Conservation (phyloP, 2,113 vertebrate species). For the Cyprinodon variegatus region DNA sequence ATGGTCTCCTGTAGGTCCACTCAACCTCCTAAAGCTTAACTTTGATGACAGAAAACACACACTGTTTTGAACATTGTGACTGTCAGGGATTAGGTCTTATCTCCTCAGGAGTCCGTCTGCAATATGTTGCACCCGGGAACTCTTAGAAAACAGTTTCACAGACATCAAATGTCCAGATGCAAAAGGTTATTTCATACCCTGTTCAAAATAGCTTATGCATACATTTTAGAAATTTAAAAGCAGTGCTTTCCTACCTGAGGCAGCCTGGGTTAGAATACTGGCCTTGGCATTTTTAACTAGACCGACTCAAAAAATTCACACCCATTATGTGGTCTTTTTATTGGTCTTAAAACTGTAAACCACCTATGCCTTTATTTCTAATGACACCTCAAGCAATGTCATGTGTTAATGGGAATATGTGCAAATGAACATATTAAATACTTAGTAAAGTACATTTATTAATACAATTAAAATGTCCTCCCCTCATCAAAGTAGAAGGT, state of each 20-base stretch:
- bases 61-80: slow-evolving; percentile 6
- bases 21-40: slow-evolving; percentile 29
- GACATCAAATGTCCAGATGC: not conserved
- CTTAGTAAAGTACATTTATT: too few relatives aligned
- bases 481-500: too few relatives aligned
- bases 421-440: too few relatives aligned
- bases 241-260: not conserved
- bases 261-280: too few relatives aligned
- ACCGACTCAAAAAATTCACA: too few relatives aligned
- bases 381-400: too few relatives aligned
- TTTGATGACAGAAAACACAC: slow-evolving; percentile 24
- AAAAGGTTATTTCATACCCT: not conserved
- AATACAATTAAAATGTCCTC: too few relatives aligned
- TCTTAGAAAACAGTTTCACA: not conserved
- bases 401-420: too few relatives aligned
- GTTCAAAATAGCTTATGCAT: not conserved
- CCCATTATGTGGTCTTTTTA: too few relatives aligned
- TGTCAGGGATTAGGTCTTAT: slow-evolving; percentile 10
- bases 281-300: too few relatives aligned
- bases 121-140: not conserved
- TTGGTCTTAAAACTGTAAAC: too few relatives aligned
- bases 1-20: slow-evolving; percentile 4
- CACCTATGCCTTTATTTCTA: too few relatives aligned
- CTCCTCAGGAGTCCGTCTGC: not conserved
- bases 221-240: not conserved